Percentiles rank a stretch among this genome's conserved stretches.
Evolutionary conservation across 2,797 vertebrate genomes (phyloP).

Genomic region (Schizopygopsis pylzovi): DNA sequence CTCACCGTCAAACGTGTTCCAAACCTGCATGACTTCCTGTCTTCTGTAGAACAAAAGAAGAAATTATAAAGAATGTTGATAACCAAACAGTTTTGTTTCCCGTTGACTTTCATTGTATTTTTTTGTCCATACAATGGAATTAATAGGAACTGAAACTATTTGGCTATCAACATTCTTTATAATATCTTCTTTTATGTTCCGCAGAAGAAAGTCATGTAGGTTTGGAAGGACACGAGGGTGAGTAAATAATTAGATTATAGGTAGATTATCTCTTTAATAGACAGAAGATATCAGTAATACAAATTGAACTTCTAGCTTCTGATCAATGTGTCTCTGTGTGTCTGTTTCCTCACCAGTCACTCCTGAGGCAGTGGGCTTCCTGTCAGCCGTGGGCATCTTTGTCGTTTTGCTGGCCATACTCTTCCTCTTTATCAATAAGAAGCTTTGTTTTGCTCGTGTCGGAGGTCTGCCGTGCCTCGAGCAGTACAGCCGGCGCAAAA

Average conservation of each 20-base stretch:
- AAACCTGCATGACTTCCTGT: background rate
- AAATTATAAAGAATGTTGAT: background rate
- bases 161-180: background rate
- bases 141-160: background rate
- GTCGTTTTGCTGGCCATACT: slow-evolving; percentile 82
- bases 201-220: background rate
- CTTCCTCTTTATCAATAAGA: slow-evolving; percentile 89
- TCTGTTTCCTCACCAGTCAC: slow-evolving; percentile 82
- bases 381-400: slow-evolving; percentile 84
- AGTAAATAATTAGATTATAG: background rate
- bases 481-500: slow-evolving; percentile 71
- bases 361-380: slow-evolving; percentile 82
- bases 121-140: background rate
- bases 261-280: background rate
- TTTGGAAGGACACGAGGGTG: background rate
- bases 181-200: background rate
- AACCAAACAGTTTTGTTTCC: background rate
- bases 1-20: background rate
- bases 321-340: slow-evolving; percentile 76
- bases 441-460: slow-evolving; percentile 84
- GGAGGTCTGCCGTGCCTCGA: slow-evolving; percentile 79
- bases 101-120: background rate
- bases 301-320: slow-evolving; percentile 65
- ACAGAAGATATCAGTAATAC: slow-evolving; percentile 37
- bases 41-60: background rate